Evolutionary conservation across 2,888 invertebrate genomes (phyloP), one percentile per base, ranked within the genome.

Genomic region (Leptothorax acervorum): DNA sequence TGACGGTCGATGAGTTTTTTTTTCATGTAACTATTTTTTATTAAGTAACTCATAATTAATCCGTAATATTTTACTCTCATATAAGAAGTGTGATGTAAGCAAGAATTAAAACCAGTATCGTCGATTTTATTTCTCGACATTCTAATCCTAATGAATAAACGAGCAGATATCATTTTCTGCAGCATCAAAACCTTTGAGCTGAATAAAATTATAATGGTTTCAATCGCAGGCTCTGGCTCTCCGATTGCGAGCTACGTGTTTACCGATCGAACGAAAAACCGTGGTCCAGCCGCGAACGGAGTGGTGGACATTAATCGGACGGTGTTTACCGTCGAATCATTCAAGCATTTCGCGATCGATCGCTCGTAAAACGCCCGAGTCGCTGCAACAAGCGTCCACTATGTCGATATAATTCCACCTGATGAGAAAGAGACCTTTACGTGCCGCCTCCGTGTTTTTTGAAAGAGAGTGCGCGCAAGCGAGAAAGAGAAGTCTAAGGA

Each of bases 301-400:
- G 45, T 35, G 45, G 57, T 57, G 60, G 45, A 70, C 79, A 70
- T 70, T 71, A 79, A 79, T 45, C 86, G 84, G 86, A 86, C 78
- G 87, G 85, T 89, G 89, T 89, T 89, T 89, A 89, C 87, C 87
- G 85, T 76, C 83, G 66, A 89, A 75, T 85, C 89, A 65, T 87
- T 89, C 86, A 83, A 87, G 89, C 89, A 89, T 89, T 87, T 89
- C 87, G 78, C 84, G 86, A 89, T 89, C 89, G 89, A 89, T 89
- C 87, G 87, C 73, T 88, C 87, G 87, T 60, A 87, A 87, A 82
- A 81, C 85, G 79, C 81, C 68, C 60, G 86, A 88, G 55, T 60
- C 85, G 86, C 81, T 57, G 81, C 88, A 86, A 83, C 82, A 81
- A 63, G 35, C 57, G 57, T 70, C 57, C 45, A 23, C 23, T 45